Base-by-base conservation (phyloP, 2,113 vertebrate species). In the Onychostruthus taczanowskii region DNA sequence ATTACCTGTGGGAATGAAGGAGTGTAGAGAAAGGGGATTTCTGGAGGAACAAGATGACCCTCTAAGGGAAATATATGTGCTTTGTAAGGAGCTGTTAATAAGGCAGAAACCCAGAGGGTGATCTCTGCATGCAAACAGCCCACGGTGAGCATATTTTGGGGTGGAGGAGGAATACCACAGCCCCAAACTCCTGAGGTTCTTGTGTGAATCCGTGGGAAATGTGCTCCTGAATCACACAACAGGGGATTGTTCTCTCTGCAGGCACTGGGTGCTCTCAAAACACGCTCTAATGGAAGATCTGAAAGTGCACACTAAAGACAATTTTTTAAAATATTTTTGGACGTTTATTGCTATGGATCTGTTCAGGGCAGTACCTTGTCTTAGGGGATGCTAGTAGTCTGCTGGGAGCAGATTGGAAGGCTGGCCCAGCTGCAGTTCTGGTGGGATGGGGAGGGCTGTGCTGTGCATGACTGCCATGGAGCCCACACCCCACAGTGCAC, bases 201-300 rank as follows among this genome's bases (percentile, higher is more conserved):
- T 23, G 18, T 62, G 67, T 88, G 70, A 73, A 26, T 31, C 23
- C 24, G 19, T 73, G 82, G 90, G 90, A 93, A 76, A 93, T 79
- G 31, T 82, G 61, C 58, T 85, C 23, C 62, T 23, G 7, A 62
- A 33, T 58, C 35, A 39, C 49, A 76, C 31, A 96, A n/a, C 1
- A 1, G 13, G 41, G 80, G 20, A 68, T 83, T 95, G 53, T 93
- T 92, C 43, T 69, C 66, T 52, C 43, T 73, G 56, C 16, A 23
- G 64, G 53, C 33, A 13, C 59, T n/a, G 50, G n/a, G 3, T 31
- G 58, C 41, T 53, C 35, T 70, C 14, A 62, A 31, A 80, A n/a
- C 4, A 0, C 0, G 0, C 26, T 67, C 39, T 43, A 26, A 37
- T n/a, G 44, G 27, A 27, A 56, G 24, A 35, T 30, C 27, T 72